phyloP scores from a whole-genome alignment of 1,140 invertebrate species.

The Pentalonia nigronervosa region DNA sequence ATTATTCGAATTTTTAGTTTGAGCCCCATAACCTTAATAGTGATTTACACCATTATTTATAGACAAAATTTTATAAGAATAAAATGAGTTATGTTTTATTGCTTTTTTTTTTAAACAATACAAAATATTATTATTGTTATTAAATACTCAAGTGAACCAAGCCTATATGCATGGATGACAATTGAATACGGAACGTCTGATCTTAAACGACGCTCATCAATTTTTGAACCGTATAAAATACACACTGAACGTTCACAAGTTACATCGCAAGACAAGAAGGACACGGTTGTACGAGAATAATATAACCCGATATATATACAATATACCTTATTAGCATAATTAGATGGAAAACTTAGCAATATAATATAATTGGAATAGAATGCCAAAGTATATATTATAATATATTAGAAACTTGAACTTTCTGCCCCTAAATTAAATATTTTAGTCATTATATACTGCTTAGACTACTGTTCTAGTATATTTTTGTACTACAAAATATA shows the following conservation, averaged over 20 bases:
- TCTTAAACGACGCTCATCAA: neutral
- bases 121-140: neutral
- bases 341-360: neutral
- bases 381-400: neutral
- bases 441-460: neutral
- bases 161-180: neutral
- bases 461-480: neutral
- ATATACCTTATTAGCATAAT: neutral
- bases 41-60: neutral
- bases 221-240: neutral
- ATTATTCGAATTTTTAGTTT: neutral
- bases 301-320: neutral
- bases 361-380: neutral
- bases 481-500: too few relatives aligned
- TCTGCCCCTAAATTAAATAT: neutral
- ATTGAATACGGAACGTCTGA: neutral
- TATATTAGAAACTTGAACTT: neutral
- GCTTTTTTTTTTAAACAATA: neutral
- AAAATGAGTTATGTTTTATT: neutral
- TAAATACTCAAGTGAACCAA: neutral
- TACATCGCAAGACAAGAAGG: neutral
- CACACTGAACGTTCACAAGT: neutral
- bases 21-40: neutral
- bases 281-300: neutral
- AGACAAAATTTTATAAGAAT: neutral